phyloP scores from a whole-genome alignment of 2,888 invertebrate species.

The Cosmorhoe ocellata region DNA sequence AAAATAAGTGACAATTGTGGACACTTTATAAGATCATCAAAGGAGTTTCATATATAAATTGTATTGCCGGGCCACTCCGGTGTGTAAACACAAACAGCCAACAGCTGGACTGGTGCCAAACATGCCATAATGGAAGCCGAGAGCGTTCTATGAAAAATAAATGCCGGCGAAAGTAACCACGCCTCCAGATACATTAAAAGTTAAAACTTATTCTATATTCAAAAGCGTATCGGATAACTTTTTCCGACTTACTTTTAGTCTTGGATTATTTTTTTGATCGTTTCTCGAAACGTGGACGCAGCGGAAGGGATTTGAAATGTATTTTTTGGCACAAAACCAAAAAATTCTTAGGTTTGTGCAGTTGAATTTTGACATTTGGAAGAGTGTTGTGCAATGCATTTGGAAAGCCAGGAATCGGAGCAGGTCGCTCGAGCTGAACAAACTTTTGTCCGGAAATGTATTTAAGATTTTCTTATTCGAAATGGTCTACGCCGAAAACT shows the following conservation, averaged over 20 bases:
- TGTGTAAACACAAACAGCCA: constrained; percentile 48
- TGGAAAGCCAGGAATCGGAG: constrained; percentile 12
- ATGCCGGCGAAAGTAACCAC: constrained; percentile 25
- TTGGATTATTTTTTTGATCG: constrained; percentile 7
- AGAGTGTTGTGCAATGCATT: constrained; percentile 24
- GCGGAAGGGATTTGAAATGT: constrained; percentile 14
- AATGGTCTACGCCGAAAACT: neutral
- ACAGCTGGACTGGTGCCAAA: constrained; percentile 47
- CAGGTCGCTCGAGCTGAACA: constrained; percentile 8
- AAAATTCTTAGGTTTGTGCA: constrained; percentile 19
- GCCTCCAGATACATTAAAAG: constrained; percentile 19
- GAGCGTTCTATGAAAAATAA: constrained; percentile 29
- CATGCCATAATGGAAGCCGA: constrained; percentile 40
- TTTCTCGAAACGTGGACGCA: neutral
- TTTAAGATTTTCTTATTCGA: neutral
- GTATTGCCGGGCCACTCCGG: constrained; percentile 39
- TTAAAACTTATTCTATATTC: constrained; percentile 17
- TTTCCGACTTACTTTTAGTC: constrained; percentile 12
- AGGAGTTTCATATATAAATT: constrained; percentile 29
- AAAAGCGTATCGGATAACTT: constrained; percentile 18
- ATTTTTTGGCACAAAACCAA: constrained; percentile 29
- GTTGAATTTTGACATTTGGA: constrained; percentile 24
- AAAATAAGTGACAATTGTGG: constrained; percentile 27
- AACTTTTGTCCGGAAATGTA: neutral
- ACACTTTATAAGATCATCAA: constrained; percentile 31